Base-by-base conservation (phyloP, 30 jellyfish, hydroid and myxozoan species). In the Sanderia malayensis region DNA sequence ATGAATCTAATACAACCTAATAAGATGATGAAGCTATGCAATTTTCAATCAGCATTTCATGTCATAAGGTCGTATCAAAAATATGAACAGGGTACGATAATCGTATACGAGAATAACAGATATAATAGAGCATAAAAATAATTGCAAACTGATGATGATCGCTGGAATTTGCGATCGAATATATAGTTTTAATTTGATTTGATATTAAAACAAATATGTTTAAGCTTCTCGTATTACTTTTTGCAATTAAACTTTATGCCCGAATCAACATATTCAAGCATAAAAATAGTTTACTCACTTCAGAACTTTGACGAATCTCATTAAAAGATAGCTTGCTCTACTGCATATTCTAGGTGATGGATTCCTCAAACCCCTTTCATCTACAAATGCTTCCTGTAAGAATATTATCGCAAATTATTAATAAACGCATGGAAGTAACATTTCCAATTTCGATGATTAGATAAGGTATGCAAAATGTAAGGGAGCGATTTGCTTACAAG, bases 301-400 rank as follows among this genome's bases (percentile, higher is more conserved):
- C 63, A 91, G 46, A 2, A 87, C 81, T 79, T 91, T 91, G 34
- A 81, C 80, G 29, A 91, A 91, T 70, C 98, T 58, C 96, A 91
- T 72, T 46, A 91, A 58, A 21, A 91, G 77, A 47, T 85, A 91
- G 46, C 96, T 83, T 22, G 94, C 59, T 17, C 98, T 85, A 63
- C 98, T 91, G 71, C 92, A 79, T 46, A 91, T 76, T n/a, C 73
- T 41, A 10, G 71, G 44, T 0, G 86, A 79, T 6, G 67, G 64
- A 63, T 74, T 79, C 46, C 93, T 72, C 74, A 91, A 70, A 2
- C 98, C 98, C 19, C 96, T 71, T 72, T 84, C 81, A 70, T 91
- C 98, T 25, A 91, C 82, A 55, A 91, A 91, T 1, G 98, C 82
- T 44, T 63, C 92, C 98, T 90, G 64, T 28, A 78, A 73, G 71